Base-by-base conservation (phyloP, 1,140 invertebrate genomes). In the Neodiprion lecontei region DNA sequence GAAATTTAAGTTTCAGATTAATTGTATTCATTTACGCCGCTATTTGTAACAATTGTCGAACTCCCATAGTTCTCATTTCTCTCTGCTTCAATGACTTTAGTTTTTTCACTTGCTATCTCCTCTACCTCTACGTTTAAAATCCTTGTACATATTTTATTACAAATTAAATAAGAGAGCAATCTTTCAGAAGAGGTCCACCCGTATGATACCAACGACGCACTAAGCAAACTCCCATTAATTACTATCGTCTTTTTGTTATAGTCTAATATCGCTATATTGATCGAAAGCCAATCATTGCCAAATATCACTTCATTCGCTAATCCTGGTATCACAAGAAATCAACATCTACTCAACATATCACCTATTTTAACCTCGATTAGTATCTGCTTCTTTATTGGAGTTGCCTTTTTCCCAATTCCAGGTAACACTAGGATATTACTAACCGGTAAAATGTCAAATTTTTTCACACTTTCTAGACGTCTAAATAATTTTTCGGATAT, bases 381-480 rank as follows among this genome's bases (percentile, higher is more conserved):
- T 3, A 40, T 40, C 2, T 40, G 28, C 5, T 40, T 40, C 28
- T 40, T 40, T 40, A 40, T 5, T 40, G 28, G 28, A 40, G 1
- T 40, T 40, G 28, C 1, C 5, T 40, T 40, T 1, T 40, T 40
- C 5, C 28, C 28, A 40, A 40, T 40, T 5, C 2, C 28, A 3
- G 28, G 28, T 40, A 40, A 3, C 0, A 61, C 53, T 8, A 61
- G 8, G 53, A 61, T 8, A 61, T 61, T 61, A 8, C 53, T 61
- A 61, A 61, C 53, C 53, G 53, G 53, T 61, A 61, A 61, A 61
- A 61, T 61, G 53, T 61, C 53, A 61, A 61, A 61, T 61, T 61
- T 61, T 61, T n/a, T n/a, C n/a, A 4, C 3, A 61, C 53, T 61
- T 61, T 61, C 53, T 11, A 61, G 1, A 61, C 1, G 53, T 61